These are phyloP conservation scores for Diuraphis noxia DNA, from an alignment of 1,140 invertebrate species.

Conservation along the genomic window DNA sequence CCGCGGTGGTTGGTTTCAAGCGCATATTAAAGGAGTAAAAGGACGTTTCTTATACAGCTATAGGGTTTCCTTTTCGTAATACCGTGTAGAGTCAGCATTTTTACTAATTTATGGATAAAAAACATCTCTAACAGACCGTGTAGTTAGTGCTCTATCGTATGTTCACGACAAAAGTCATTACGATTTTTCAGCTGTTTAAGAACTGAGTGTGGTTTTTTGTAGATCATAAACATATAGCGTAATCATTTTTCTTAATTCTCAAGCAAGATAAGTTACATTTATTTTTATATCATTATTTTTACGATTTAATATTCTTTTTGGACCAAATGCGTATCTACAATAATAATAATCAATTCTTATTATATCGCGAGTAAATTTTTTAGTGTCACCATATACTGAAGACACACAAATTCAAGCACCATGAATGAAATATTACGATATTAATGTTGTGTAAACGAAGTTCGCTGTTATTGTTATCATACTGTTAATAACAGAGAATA, in stretches of 20 bases:
- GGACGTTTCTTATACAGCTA: neutral
- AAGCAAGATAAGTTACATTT: neutral
- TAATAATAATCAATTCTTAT: conserved; percentile 6
- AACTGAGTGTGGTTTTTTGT: neutral
- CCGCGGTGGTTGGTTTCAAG: neutral
- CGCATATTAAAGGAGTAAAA: neutral
- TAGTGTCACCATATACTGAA: neutral
- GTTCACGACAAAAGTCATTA: neutral
- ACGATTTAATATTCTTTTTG: neutral
- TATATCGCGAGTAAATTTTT: conserved; percentile 14
- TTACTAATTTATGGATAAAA: neutral
- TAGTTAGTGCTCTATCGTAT: neutral
- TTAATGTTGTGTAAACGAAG: conserved; percentile 44
- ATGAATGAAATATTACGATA: conserved; percentile 44
- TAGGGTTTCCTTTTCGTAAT: neutral
- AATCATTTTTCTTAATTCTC: neutral
- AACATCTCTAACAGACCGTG: neutral
- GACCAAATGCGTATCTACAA: neutral
- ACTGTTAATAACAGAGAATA: neutral
- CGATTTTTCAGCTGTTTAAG: neutral
- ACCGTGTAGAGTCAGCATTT: neutral
- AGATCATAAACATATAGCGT: neutral
- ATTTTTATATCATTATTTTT: neutral
- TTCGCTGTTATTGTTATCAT: conserved; percentile 5
- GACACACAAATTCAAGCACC: conserved; percentile 10